Percentiles rank a stretch among this genome's conserved stretches.
Conservation (phyloP, 2,797 vertebrate genomes). For the Basileuterus tristriatus region DNA sequence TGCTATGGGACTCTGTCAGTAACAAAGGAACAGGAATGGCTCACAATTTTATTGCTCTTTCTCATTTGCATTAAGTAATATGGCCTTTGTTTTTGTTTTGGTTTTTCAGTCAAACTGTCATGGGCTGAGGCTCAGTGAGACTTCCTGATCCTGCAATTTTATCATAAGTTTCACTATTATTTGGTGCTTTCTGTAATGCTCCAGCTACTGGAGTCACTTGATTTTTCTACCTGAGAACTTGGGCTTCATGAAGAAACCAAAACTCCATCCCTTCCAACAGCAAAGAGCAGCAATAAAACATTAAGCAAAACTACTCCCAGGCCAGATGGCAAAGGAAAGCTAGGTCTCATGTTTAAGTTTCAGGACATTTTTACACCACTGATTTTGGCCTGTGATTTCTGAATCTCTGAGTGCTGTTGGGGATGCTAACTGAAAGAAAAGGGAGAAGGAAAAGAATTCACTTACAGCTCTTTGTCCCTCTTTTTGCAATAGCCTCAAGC, state of each 20-base stretch:
- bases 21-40: slow-evolving; percentile 68
- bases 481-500: background rate
- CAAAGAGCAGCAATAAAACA: background rate
- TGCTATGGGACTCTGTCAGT: slow-evolving; percentile 67
- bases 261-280: background rate
- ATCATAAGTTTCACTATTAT: background rate
- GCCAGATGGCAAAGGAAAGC: background rate
- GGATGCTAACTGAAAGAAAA: background rate
- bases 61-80: slow-evolving; percentile 59
- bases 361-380: background rate
- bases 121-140: background rate
- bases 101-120: slow-evolving; percentile 18
- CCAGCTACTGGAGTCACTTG: background rate
- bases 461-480: background rate
- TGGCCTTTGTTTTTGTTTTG: background rate
- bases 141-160: background rate
- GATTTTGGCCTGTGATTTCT: background rate
- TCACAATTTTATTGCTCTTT: slow-evolving; percentile 60
- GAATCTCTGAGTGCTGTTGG: background rate
- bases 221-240: background rate
- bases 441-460: background rate
- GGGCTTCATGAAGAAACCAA: background rate
- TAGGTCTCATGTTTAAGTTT: background rate
- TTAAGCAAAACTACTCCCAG: background rate
- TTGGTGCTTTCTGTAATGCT: background rate